These are phyloP conservation scores for Uloborus plumipes DNA, from an alignment of 2,888 invertebrate species.

Conservation along the genomic window DNA sequence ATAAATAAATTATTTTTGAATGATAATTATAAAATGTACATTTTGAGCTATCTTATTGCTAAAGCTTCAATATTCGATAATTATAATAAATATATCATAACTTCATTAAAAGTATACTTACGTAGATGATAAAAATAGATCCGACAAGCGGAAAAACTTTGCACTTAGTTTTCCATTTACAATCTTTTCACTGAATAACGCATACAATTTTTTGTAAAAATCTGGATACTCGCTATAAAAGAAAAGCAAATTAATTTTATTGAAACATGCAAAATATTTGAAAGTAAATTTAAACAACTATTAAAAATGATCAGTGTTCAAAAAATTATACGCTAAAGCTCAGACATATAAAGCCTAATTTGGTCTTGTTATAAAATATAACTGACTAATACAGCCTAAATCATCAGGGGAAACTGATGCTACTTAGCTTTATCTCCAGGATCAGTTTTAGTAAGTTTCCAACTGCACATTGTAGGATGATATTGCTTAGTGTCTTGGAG, in stretches of 20 bases:
- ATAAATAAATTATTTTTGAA: too few relatives aligned
- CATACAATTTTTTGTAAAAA: conserved; percentile 94
- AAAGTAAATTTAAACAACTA: too few relatives aligned
- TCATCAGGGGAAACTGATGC: too few relatives aligned
- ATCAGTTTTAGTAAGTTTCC: neutral
- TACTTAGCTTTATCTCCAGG: too few relatives aligned
- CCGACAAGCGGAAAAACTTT: conserved; percentile 87
- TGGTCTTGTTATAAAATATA: neutral
- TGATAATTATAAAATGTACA: too few relatives aligned
- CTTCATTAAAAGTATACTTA: conserved; percentile 73
- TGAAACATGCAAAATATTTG: neutral
- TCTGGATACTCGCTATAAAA: conserved; percentile 86
- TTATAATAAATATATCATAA: too few relatives aligned
- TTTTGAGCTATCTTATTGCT: too few relatives aligned
- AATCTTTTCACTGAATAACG: conserved; percentile 90
- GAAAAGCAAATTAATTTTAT: conserved; percentile 24
- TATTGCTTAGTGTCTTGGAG: neutral
- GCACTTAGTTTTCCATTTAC: conserved; percentile 92
- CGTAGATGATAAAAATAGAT: conserved; percentile 93
- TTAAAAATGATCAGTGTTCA: too few relatives aligned
- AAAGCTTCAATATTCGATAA: too few relatives aligned
- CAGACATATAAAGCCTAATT: neutral
- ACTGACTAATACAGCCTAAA: too few relatives aligned
- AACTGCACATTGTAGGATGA: neutral
- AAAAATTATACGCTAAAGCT: neutral